Conservation (phyloP, 2,888 invertebrate species). For the Cephus pygmeus region DNA sequence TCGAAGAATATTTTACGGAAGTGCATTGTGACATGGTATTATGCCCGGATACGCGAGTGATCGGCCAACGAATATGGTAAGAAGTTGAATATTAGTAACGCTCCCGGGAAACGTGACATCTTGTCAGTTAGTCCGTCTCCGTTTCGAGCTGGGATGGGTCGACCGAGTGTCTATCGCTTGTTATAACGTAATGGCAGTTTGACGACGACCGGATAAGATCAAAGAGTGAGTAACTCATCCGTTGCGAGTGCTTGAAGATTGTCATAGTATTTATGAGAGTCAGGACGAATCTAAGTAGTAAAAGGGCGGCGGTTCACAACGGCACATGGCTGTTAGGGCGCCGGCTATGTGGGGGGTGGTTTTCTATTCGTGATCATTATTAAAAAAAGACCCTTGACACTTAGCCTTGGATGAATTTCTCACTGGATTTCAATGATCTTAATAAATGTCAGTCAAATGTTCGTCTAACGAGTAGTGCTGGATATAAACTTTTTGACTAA, state of each 20-base stretch:
- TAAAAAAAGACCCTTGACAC: background rate
- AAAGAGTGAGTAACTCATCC: too few relatives aligned
- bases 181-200: conserved; percentile 14
- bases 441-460: too few relatives aligned
- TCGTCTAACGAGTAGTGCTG: too few relatives aligned
- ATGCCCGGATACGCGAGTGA: conserved; percentile 50
- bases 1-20: background rate
- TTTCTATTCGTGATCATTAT: conserved; percentile 25
- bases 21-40: conserved; percentile 33
- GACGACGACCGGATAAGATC: conserved; percentile 8
- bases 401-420: background rate
- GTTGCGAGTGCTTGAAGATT: too few relatives aligned
- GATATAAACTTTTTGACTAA: too few relatives aligned
- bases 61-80: conserved; percentile 51
- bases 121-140: conserved; percentile 30
- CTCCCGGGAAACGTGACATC: conserved; percentile 29
- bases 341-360: conserved; percentile 57
- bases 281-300: too few relatives aligned
- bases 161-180: conserved; percentile 14
- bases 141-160: conserved; percentile 33
- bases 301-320: conserved; percentile 48
- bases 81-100: conserved; percentile 21
- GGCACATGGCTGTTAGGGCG: conserved; percentile 54
- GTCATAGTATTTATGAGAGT: too few relatives aligned
- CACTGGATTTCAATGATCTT: background rate